Percentiles rank a stretch among this genome's conserved stretches.
Evolutionary conservation across 2,888 invertebrate genomes (phyloP).

Genomic region (Beris morrisii): DNA sequence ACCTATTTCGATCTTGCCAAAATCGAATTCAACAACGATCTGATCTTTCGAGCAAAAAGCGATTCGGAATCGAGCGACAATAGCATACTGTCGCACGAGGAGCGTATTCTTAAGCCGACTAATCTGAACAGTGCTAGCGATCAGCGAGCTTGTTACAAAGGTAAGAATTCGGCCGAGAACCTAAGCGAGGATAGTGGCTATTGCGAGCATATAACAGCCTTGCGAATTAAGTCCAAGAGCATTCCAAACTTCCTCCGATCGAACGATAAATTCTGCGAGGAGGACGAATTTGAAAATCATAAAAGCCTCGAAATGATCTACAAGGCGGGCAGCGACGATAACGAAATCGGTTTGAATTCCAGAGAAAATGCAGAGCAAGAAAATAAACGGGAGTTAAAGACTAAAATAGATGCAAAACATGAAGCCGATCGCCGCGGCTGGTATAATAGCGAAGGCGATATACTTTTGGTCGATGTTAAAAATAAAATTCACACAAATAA

Average conservation of each 20-base stretch:
- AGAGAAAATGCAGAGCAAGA: neutral
- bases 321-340: conserved; percentile 5
- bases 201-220: conserved; percentile 59
- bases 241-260: conserved; percentile 55
- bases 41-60: conserved; percentile 39
- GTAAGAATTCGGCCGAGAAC: conserved; percentile 72
- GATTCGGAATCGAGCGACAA: conserved; percentile 41
- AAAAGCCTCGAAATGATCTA: conserved; percentile 43
- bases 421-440: conserved; percentile 25
- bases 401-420: conserved; percentile 39
- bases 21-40: conserved; percentile 49
- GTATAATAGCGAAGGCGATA: conserved; percentile 21
- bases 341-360: neutral
- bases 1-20: conserved; percentile 55
- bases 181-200: conserved; percentile 80
- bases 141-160: conserved; percentile 33
- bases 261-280: conserved; percentile 53
- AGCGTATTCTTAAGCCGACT: conserved; percentile 32
- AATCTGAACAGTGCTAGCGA: conserved; percentile 17
- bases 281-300: conserved; percentile 47
- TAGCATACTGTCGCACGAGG: conserved; percentile 42
- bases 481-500: conserved; percentile 21
- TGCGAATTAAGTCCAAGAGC: conserved; percentile 55
- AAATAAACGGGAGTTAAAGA: conserved; percentile 21
- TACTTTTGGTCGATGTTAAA: conserved; percentile 20